Conservation (phyloP, 2,888 invertebrate genomes). For the Saturnia pavonia region DNA sequence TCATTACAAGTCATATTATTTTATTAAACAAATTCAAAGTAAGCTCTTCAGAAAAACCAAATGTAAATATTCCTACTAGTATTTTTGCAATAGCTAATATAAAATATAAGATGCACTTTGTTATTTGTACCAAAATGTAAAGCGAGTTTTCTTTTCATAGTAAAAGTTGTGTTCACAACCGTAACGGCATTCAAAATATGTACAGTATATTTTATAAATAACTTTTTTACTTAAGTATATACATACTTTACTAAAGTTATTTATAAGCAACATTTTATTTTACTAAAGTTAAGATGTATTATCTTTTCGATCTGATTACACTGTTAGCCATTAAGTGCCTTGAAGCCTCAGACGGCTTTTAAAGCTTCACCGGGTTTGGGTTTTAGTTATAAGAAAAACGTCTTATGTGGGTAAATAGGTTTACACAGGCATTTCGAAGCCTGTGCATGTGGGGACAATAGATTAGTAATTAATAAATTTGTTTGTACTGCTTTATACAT, state of each 20-base stretch:
- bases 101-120: slow-evolving; percentile 3
- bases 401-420: background rate
- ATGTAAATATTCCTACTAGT: background rate
- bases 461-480: no score
- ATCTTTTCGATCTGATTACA: no score
- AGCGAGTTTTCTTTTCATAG: slow-evolving; percentile 5
- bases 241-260: background rate
- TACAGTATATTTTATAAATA: background rate
- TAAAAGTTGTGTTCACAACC: slow-evolving; percentile 7
- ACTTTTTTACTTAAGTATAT: background rate
- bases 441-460: no score
- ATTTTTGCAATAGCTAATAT: background rate
- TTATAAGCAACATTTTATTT: background rate
- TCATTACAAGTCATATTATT: no score
- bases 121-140: background rate
- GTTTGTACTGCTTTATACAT: no score
- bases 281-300: no score
- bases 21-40: background rate
- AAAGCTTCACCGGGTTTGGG: no score
- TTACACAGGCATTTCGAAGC: no score
- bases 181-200: slow-evolving; percentile 4
- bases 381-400: no score
- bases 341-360: no score
- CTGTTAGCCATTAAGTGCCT: no score
- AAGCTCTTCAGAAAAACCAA: background rate